Evolutionary conservation across 1,140 invertebrate species (phyloP), one percentile per base, ranked within the genome.

Genomic region (Drosophila saltans): DNA sequence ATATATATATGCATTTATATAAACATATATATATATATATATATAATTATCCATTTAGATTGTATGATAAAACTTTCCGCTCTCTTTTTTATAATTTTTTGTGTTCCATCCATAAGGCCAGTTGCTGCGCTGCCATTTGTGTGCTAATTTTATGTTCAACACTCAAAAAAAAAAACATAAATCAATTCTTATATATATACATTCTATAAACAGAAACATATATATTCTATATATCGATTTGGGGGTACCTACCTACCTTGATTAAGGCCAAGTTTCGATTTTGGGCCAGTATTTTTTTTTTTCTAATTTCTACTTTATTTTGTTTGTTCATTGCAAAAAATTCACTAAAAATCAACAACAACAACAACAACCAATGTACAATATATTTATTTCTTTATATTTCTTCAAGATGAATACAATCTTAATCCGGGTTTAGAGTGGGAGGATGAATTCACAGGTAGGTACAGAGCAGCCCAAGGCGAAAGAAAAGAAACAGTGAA

Each of bases 381-480:
- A 91, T 85, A 80, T 94, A 94, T 95, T 95, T 96, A 95, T 95
- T 95, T 95, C 81, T 89, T 90, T 89, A 90, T 89, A 89, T 89
- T 90, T 94, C 96, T 93, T 96, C 96, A 97, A 98, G 97, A 98
- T 95, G 97, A 98, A 95, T 98, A 98, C 97, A 98, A 98, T 97
- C 96, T 98, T 96, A 98, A 98, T 96, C 97, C 97, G 95, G 97
- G 97, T 97, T 98, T 99, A 98, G 98, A 99, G 95, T 99, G 98
- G 98, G 98, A 99, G 96, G 98, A 99, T 97, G 98, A 99, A 95
- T 99, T 99, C 94, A 97, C 97, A 98, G 97, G 97, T 98, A 98
- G 96, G 97, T 97, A 94, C 83, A 89, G 80, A 93, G 94, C 93
- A 92, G 72, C 43, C 65, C 48, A 73, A 66, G 56, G 26, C 45